Base-by-base conservation (phyloP, 2,888 invertebrate genomes). In the Polyommatus iphigenia region DNA sequence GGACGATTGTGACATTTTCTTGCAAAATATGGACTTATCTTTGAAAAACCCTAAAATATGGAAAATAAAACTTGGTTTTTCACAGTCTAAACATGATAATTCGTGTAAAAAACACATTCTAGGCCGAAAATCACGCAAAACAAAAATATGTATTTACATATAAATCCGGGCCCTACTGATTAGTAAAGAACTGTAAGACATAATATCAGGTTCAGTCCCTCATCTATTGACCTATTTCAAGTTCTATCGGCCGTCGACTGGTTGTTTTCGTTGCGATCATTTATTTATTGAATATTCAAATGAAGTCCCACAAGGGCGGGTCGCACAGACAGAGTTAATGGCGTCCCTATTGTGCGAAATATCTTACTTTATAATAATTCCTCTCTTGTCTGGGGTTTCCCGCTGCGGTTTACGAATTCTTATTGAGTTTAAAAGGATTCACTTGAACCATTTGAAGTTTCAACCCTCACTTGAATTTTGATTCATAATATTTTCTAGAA, bases 401-500 rank as follows among this genome's bases (percentile, higher is more conserved):
- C 29, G 24, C 67, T 67, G 67, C 67, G 67, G 67, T 32, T 29
- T 67, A 62, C 62, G 62, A 62, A 67, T 67, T 67, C 29, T 67
- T 67, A 67, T 67, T 67, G 67, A 67, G 29, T 67, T 67, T 67
- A 29, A 29, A 67, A 67, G 67, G 67, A 67, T 67, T 67, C 67
- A 29, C 29, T 29, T 67, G 67, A 67, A 29, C 67, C 67, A 29
- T 67, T 67, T 67, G 29, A 29, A 67, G 67, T 32, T 67, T 29
- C 29, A 5, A 15, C 29, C 15, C 29, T 6, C 67, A 32, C 67
- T 67, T 67, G 29, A 15, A 67, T 13, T 20, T 62, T 29, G 1
- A 59, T 20, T 59, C 46, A 8, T 20, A 15, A 59, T 59, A 8
- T 59, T 59, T 59, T 20, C 59, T 20, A 8, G n/a, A 20, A 8